phyloP scores from a whole-genome alignment of 2,113 vertebrate genomes.

The Eonycteris spelaea region DNA sequence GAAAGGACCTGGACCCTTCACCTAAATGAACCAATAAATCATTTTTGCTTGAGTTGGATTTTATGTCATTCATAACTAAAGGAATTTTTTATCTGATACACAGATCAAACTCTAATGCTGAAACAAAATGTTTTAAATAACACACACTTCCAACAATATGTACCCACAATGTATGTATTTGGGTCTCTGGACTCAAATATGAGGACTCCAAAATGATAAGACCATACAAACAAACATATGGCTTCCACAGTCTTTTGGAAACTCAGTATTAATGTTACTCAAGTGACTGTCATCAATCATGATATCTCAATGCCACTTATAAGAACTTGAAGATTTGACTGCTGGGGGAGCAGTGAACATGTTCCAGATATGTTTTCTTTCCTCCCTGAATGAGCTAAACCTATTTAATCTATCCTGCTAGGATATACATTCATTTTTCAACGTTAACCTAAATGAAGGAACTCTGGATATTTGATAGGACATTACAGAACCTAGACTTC shows the following conservation, averaged over 20 bases:
- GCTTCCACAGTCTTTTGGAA: neutral
- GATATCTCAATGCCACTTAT: neutral
- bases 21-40: neutral
- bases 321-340: neutral
- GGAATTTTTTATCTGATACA: neutral
- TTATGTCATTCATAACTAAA: neutral
- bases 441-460: neutral
- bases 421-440: neutral
- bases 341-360: neutral
- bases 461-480: neutral
- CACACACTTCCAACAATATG: neutral
- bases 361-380: neutral
- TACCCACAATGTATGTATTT: neutral
- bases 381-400: neutral
- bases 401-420: neutral
- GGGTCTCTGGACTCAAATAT: neutral
- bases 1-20: neutral
- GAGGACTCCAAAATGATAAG: neutral
- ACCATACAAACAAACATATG: neutral
- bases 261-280: neutral
- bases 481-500: neutral
- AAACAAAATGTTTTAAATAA: constrained; percentile 16
- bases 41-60: neutral
- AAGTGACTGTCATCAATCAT: neutral
- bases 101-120: neutral